Percentiles rank a stretch among this genome's conserved stretches.
Evolutionary conservation across 2,797 vertebrate genomes (phyloP).

Genomic region (Molothrus ater): DNA sequence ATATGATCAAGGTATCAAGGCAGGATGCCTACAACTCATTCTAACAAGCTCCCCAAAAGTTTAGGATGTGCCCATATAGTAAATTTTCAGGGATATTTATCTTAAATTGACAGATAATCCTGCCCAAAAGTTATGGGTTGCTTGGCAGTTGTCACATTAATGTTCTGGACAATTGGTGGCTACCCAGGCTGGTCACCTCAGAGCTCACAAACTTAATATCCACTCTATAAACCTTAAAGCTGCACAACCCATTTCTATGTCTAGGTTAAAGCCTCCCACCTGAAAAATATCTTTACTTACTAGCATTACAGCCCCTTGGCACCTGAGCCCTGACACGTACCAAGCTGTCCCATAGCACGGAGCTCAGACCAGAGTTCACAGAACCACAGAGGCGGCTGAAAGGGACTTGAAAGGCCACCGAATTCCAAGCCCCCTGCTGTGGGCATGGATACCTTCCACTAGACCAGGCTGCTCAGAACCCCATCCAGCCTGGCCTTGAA

Average conservation of each 20-base stretch:
- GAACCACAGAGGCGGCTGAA: not conserved
- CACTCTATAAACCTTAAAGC: not conserved
- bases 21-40: not conserved
- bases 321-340: fast-evolving
- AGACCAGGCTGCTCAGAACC: not conserved
- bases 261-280: too few relatives aligned
- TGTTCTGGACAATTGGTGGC: fast-evolving
- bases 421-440: not conserved
- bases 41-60: not conserved
- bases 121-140: fast-evolving
- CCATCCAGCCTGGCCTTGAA: too few relatives aligned
- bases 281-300: fast-evolving
- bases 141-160: too few relatives aligned
- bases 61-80: fast-evolving
- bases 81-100: not conserved
- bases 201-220: not conserved
- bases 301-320: fast-evolving
- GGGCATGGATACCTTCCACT: not conserved
- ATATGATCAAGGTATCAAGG: not conserved
- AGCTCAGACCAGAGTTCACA: not conserved
- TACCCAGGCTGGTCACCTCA: fast-evolving
- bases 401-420: not conserved
- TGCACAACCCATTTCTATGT: fast-evolving
- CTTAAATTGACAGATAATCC: not conserved
- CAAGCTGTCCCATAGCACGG: fast-evolving